A percentile compares a stretch with the other conserved stretches of the same genome.
These are phyloP conservation scores for Chymomyza fuscimana DNA, from an alignment of 2,888 invertebrate genomes.

Conservation along the genomic window DNA sequence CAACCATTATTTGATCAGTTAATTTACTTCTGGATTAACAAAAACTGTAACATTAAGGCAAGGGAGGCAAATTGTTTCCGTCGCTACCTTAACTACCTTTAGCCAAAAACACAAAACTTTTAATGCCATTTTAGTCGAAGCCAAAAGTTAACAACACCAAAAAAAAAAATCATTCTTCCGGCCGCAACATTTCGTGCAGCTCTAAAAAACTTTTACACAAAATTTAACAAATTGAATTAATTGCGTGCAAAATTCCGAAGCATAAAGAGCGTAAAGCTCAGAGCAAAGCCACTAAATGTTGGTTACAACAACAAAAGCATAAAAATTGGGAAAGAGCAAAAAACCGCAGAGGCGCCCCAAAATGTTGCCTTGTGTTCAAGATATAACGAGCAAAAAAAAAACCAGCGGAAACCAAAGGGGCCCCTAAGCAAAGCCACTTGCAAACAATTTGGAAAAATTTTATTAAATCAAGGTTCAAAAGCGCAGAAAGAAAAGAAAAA, in stretches of 20 bases:
- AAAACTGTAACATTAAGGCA: neutral
- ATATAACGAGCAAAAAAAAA: neutral
- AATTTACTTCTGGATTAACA: neutral
- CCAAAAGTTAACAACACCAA: neutral
- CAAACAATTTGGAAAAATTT: slow-evolving; percentile 3
- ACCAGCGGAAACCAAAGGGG: neutral
- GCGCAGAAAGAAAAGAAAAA: neutral
- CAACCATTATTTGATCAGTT: neutral
- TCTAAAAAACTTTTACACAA: slow-evolving; percentile 27
- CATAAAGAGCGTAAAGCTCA: slow-evolving; percentile 23
- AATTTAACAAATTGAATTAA: slow-evolving; percentile 60
- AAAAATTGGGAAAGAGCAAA: neutral
- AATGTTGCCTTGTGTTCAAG: neutral
- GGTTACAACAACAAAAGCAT: slow-evolving; percentile 30
- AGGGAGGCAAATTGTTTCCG: neutral
- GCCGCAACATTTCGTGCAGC: slow-evolving; percentile 26
- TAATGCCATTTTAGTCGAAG: neutral
- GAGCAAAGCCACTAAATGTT: slow-evolving; percentile 51
- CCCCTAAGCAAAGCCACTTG: neutral
- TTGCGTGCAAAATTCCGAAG: slow-evolving; percentile 52
- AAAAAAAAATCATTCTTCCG: neutral
- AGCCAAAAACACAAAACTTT: slow-evolving; percentile 2
- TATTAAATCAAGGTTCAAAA: slow-evolving; percentile 1
- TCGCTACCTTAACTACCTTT: neutral
- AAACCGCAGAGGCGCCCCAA: neutral